Base-by-base conservation (phyloP, 2,888 invertebrate species). In the Agonopterix alstromeriana region DNA sequence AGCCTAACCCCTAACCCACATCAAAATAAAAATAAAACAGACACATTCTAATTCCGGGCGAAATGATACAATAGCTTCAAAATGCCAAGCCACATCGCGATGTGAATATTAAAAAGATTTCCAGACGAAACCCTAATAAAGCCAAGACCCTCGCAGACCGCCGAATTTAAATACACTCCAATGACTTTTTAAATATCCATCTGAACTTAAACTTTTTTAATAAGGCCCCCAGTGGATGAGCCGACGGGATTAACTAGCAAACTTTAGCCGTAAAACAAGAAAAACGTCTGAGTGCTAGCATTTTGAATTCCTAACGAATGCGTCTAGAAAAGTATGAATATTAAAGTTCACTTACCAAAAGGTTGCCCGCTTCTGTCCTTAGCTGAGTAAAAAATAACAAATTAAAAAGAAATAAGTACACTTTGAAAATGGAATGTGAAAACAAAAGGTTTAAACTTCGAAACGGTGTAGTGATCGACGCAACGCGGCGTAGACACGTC, bases 141-240 rank as follows among this genome's bases (percentile, higher is more conserved):
- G 54, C 55, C 49, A 55, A 53, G 48, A 55, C 49, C 51, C 47
- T 48, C 47, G 44, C 50, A 14, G 27, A 51, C 46, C 52, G 46
- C 51, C 45, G 47, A 52, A 56, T 65, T 70, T 64, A 68, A 75
- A 72, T 59, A 61, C 59, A 59, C 64, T 53, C 63, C 58, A 59
- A 71, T 63, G 60, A 61, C 68, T 71, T 65, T 75, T 77, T 70
- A 73, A 74, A 73, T 64, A 68, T 58, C 63, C 60, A 62, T 51
- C 62, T 55, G 60, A 71, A 63, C 66, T 69, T 63, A 46, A 77
- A 82, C 80, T 82, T 83, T 82, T 83, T 81, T 82, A 82, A 82
- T 83, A 81, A 77, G 27, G 67, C 67, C 52, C 56, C 65, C 56
- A 55, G 45, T 52, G 60, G 64, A 57, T 58, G 63, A 57, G 53